A percentile compares a stretch with the other conserved stretches of the same genome.
These are phyloP conservation scores for Alexandromys fortis DNA, from an alignment of 2,113 vertebrate species.

Conservation along the genomic window DNA sequence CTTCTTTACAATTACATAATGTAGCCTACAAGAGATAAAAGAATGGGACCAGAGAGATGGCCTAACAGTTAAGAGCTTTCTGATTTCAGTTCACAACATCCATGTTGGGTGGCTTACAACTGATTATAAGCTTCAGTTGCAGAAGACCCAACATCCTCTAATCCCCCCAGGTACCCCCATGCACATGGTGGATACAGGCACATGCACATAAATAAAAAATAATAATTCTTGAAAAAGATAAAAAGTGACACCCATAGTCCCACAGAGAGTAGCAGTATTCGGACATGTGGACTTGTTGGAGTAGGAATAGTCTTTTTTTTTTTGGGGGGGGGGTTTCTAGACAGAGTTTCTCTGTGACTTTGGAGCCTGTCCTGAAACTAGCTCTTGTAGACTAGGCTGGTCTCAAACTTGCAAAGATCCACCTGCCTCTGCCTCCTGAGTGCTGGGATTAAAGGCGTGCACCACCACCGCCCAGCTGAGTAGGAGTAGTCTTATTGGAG, in stretches of 20 bases:
- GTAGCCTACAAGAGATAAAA: background rate
- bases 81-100: background rate
- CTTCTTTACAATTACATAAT: background rate
- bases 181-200: background rate
- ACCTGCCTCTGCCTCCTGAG: too few relatives aligned
- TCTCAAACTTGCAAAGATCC: too few relatives aligned
- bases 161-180: fast-evolving
- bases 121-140: background rate
- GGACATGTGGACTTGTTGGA: background rate
- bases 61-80: background rate
- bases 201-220: background rate
- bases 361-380: too few relatives aligned
- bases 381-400: too few relatives aligned
- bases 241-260: background rate
- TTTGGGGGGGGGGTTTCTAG: too few relatives aligned
- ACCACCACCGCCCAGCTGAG: too few relatives aligned
- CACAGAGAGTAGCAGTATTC: too few relatives aligned
- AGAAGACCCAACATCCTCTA: background rate
- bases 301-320: background rate
- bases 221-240: background rate
- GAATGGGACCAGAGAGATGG: too few relatives aligned
- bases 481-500: background rate
- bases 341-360: too few relatives aligned
- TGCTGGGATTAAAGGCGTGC: too few relatives aligned
- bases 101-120: background rate